phyloP scores from a whole-genome alignment of 2,113 vertebrate species.

The Colistium nudipinnis region DNA sequence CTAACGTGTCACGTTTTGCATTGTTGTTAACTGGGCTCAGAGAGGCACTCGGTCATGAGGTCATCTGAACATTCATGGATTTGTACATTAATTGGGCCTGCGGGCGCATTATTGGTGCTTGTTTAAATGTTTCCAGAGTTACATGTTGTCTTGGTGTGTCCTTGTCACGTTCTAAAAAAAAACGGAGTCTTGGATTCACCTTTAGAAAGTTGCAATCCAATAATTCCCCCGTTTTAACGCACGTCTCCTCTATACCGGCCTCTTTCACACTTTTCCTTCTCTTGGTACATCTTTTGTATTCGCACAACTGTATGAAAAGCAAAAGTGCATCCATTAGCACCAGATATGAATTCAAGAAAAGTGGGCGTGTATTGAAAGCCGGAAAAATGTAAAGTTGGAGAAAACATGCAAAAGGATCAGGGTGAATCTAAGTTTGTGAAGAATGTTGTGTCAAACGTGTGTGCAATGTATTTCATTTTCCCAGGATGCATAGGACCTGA shows the following conservation, averaged over 20 bases:
- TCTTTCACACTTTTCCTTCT: constrained; percentile 1
- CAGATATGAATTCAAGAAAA: constrained; percentile 21
- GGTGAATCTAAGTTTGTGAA: constrained; percentile 20
- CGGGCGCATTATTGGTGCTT: neutral
- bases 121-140: constrained; percentile 2
- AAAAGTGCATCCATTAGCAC: constrained; percentile 27
- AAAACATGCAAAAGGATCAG: constrained; percentile 10
- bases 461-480: constrained; percentile 63
- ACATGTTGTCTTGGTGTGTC: neutral
- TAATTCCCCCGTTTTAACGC: neutral
- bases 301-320: constrained; percentile 1
- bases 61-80: neutral
- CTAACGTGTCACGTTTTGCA: neutral
- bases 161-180: neutral
- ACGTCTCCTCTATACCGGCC: neutral
- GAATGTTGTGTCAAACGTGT: constrained; percentile 52
- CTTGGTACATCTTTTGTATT: neutral
- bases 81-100: neutral
- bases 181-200: neutral
- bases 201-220: neutral
- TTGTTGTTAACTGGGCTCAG: neutral
- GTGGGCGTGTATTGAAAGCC: constrained; percentile 27
- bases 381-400: constrained; percentile 22
- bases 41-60: neutral
- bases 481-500: constrained; percentile 47